Evolutionary conservation across 2,888 invertebrate species (phyloP).

Genomic region (Melinaea marsaeus): DNA sequence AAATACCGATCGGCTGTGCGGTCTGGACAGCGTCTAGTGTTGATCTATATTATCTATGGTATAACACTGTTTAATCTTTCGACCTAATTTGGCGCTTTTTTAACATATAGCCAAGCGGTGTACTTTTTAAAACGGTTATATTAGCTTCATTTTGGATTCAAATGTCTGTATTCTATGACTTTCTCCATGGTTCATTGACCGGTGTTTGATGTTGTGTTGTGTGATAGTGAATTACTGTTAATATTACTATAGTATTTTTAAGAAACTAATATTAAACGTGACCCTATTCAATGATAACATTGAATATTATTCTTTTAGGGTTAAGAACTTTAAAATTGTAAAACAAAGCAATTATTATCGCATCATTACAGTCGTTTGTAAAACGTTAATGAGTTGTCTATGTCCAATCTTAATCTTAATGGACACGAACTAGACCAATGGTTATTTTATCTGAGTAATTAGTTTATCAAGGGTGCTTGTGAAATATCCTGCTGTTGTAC

Average conservation of each 20-base stretch:
- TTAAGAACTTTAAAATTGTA: background rate
- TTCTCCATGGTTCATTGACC: slow-evolving; percentile 6
- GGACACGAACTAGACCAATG: slow-evolving; percentile 9
- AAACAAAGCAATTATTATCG: slow-evolving; percentile 19
- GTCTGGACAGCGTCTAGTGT: slow-evolving; percentile 50
- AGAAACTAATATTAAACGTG: background rate
- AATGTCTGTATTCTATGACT: slow-evolving; percentile 1
- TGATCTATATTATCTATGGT: slow-evolving; percentile 28
- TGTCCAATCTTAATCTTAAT: slow-evolving; percentile 16
- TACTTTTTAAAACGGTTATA: background rate
- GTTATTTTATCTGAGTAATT: slow-evolving; percentile 1
- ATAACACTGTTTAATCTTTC: slow-evolving; percentile 20
- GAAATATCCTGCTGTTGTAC: background rate
- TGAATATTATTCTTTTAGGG: background rate
- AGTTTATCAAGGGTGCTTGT: background rate
- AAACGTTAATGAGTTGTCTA: slow-evolving; percentile 9
- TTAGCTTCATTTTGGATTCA: too few relatives aligned
- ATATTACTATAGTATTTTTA: background rate
- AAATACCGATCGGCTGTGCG: slow-evolving; percentile 36
- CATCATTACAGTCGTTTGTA: slow-evolving; percentile 13
- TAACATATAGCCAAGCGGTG: background rate
- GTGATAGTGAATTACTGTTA: slow-evolving; percentile 6
- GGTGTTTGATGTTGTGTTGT: background rate
- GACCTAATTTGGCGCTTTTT: background rate
- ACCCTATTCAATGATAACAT: background rate